These are phyloP conservation scores for Drosophila tanythrix DNA, from an alignment of 2,888 invertebrate species.

Conservation along the genomic window DNA sequence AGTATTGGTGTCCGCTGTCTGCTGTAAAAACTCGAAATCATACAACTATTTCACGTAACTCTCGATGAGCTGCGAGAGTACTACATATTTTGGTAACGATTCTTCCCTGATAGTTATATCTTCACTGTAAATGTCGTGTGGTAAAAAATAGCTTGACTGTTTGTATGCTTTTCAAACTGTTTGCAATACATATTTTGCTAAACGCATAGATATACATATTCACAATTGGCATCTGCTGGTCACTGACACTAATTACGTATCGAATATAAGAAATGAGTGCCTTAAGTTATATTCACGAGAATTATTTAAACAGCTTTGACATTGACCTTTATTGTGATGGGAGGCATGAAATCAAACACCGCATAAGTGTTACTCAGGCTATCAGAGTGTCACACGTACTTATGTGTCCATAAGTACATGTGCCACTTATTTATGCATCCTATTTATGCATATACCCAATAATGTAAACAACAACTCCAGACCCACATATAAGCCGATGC, in stretches of 20 bases:
- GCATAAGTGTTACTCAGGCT: constrained; percentile 24
- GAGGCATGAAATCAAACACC: constrained; percentile 51
- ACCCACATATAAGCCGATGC: constrained; percentile 23
- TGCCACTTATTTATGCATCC: constrained; percentile 17
- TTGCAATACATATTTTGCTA: not conserved
- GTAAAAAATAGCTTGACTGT: not conserved
- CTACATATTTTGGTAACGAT: not conserved
- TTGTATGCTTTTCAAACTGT: not conserved
- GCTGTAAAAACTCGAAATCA: not conserved
- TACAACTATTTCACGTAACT: not conserved
- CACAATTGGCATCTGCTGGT: not conserved
- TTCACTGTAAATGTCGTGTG: too few relatives aligned
- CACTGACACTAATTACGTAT: not conserved
- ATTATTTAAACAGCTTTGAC: constrained; percentile 32
- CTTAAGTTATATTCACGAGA: not conserved
- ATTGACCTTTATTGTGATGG: constrained; percentile 50
- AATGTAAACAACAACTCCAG: constrained; percentile 53
- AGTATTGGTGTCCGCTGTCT: not conserved
- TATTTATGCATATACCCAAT: constrained; percentile 35
- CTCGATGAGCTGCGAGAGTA: too few relatives aligned
- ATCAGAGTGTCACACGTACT: constrained; percentile 19
- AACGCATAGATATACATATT: not conserved
- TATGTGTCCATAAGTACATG: constrained; percentile 21
- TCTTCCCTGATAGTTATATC: not conserved
- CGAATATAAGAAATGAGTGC: constrained; percentile 22